Evolutionary conservation across 2,797 vertebrate species (phyloP).

Genomic region (Calcarius lapponicus): DNA sequence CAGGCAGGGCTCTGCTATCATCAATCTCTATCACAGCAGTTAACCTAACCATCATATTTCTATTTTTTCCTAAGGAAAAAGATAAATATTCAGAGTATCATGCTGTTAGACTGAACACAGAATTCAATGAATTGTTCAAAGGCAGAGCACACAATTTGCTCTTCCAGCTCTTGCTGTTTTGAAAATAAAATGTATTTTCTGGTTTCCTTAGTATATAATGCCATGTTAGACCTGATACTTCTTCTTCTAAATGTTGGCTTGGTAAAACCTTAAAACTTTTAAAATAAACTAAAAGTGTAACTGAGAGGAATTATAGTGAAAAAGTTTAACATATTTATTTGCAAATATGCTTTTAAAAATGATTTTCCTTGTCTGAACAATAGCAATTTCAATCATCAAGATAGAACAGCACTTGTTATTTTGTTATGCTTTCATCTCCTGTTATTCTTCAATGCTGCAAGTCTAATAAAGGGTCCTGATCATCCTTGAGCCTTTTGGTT

Average conservation of each 20-base stretch:
- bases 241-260: not conserved
- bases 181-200: not conserved
- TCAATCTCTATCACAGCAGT: conserved; percentile 20
- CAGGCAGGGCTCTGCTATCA: not conserved
- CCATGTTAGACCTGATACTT: not conserved
- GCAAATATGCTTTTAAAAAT: not conserved
- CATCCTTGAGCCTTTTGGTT: not conserved
- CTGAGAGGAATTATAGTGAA: not conserved
- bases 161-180: not conserved
- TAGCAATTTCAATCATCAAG: not conserved
- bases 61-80: not conserved
- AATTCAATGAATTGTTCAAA: conserved; percentile 10
- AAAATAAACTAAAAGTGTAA: not conserved
- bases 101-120: not conserved
- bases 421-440: not conserved
- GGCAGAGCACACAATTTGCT: not conserved
- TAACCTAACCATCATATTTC: not conserved
- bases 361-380: not conserved
- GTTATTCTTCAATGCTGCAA: not conserved
- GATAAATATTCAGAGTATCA: not conserved
- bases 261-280: not conserved
- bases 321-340: not conserved
- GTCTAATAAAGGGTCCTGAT: not conserved
- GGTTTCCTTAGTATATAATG: not conserved
- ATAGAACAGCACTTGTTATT: not conserved